Conservation (phyloP, 1,140 invertebrate genomes). For the Drosophila setifemur region DNA sequence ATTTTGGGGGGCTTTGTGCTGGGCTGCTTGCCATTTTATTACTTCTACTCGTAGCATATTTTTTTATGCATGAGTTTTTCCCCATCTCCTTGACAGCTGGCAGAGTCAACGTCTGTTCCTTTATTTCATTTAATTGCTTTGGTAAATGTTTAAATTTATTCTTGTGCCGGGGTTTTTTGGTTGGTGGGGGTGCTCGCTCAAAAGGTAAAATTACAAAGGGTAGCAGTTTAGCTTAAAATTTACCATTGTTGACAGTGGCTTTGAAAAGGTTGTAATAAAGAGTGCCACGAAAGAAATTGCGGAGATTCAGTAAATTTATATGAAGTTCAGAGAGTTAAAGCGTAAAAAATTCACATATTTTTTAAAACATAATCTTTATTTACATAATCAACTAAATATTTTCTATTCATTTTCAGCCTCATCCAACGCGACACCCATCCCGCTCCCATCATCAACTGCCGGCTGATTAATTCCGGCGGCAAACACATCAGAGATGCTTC, state of each 20-base stretch:
- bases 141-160: slow-evolving; percentile 23
- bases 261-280: not conserved
- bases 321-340: too few relatives aligned
- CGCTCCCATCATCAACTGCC: slow-evolving; percentile 91
- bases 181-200: not conserved
- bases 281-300: too few relatives aligned
- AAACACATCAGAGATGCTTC: slow-evolving; percentile 84
- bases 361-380: not conserved
- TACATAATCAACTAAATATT: slow-evolving; percentile 14
- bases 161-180: not conserved
- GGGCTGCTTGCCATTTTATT: slow-evolving; percentile 34
- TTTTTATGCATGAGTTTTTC: slow-evolving; percentile 38
- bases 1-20: slow-evolving; percentile 27
- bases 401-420: slow-evolving; percentile 83
- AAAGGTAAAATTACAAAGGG: not conserved
- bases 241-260: not conserved
- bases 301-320: too few relatives aligned
- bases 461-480: slow-evolving; percentile 85
- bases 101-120: slow-evolving; percentile 21
- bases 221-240: not conserved
- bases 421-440: slow-evolving; percentile 90
- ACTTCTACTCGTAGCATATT: slow-evolving; percentile 42
- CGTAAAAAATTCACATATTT: too few relatives aligned
- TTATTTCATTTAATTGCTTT: slow-evolving; percentile 38
- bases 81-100: slow-evolving; percentile 1